These are phyloP conservation scores for Limosa lapponica DNA, from an alignment of 2,797 vertebrate species.

Conservation along the genomic window DNA sequence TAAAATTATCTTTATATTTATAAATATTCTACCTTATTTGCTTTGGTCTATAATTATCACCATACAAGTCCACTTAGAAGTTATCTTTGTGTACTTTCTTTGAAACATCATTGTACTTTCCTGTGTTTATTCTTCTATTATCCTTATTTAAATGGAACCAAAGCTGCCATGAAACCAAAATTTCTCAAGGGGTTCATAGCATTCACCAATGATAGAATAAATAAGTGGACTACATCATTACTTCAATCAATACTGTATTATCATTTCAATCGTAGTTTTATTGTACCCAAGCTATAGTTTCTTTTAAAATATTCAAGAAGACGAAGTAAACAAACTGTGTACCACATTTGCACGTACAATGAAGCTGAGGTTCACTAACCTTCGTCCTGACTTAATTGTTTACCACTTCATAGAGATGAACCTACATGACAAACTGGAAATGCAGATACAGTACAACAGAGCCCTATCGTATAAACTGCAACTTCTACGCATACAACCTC, in stretches of 20 bases:
- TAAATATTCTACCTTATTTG: conserved; percentile 85
- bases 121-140: conserved; percentile 44
- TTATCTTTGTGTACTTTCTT: conserved; percentile 64
- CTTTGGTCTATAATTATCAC: conserved; percentile 83
- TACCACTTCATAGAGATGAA: conserved; percentile 72
- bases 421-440: conserved; percentile 33
- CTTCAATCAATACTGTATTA: conserved; percentile 66
- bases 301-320: conserved; percentile 57
- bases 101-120: conserved; percentile 46
- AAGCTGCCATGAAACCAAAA: conserved; percentile 64
- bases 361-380: conserved; percentile 34
- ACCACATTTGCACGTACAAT: conserved; percentile 32
- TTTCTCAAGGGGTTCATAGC: conserved; percentile 40
- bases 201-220: conserved; percentile 57
- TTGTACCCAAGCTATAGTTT: conserved; percentile 68
- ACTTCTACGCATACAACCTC: conserved; percentile 8
- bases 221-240: conserved; percentile 64
- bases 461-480: conserved; percentile 51
- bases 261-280: conserved; percentile 61
- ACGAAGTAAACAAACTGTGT: conserved; percentile 50
- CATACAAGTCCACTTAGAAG: conserved; percentile 79
- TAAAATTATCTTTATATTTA: conserved; percentile 83
- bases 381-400: conserved; percentile 37
- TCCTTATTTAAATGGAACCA: conserved; percentile 66
- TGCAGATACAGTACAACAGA: conserved; percentile 57